A percentile compares a stretch with the other conserved stretches of the same genome.
Conservation (phyloP, 2,113 vertebrate species). For the Coptodon bakossiorum region DNA sequence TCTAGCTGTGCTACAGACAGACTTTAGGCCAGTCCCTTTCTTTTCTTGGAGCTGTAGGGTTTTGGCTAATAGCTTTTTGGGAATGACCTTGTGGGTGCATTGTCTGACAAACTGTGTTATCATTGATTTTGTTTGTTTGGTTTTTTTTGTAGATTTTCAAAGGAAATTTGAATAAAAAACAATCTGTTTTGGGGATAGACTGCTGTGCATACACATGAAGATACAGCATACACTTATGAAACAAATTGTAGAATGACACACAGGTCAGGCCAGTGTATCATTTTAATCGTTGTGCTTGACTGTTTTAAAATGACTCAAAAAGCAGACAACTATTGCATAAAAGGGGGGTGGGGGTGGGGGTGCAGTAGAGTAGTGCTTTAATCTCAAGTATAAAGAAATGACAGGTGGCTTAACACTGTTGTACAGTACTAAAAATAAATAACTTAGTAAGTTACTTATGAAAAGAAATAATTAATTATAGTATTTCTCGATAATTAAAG, state of each 20-base stretch:
- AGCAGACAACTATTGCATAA: not conserved
- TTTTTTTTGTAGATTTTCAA: not conserved
- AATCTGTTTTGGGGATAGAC: not conserved
- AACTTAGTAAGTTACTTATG: not conserved
- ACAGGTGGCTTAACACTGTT: not conserved
- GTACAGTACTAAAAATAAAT: not conserved
- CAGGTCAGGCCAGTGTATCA: not conserved
- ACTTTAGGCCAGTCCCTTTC: not conserved
- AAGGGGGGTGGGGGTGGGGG: not conserved
- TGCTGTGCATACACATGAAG: not conserved
- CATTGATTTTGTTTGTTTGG: not conserved
- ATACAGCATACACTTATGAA: not conserved
- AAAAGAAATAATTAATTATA: not conserved
- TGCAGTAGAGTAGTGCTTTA: not conserved
- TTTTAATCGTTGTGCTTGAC: not conserved
- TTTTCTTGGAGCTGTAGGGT: not conserved
- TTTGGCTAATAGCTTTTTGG: not conserved
- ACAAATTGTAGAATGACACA: not conserved
- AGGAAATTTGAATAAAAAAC: not conserved
- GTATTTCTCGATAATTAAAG: not conserved
- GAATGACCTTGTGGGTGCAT: not conserved
- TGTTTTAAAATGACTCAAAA: not conserved
- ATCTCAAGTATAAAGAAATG: not conserved
- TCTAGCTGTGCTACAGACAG: not conserved
- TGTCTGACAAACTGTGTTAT: not conserved